These are phyloP conservation scores for Acronicta alni DNA, from an alignment of 2,888 invertebrate genomes.

Conservation along the genomic window DNA sequence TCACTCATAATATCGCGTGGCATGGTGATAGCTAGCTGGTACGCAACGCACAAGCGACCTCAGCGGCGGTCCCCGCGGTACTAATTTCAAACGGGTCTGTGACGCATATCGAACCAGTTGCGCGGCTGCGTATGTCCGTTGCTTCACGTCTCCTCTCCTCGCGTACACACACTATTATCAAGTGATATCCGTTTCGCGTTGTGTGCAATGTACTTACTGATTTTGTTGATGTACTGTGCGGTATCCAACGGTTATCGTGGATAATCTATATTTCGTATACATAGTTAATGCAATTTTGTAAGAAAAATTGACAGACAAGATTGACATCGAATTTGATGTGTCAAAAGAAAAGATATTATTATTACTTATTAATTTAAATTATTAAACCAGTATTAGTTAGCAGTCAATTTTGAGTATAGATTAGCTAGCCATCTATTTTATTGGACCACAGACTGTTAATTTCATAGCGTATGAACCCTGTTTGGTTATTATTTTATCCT, in stretches of 20 bases:
- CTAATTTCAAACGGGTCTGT: slow-evolving; percentile 51
- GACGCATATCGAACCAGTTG: slow-evolving; percentile 52
- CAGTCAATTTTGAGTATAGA: too few relatives aligned
- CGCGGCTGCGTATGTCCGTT: slow-evolving; percentile 23
- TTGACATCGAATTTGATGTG: background rate
- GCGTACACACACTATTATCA: slow-evolving; percentile 18
- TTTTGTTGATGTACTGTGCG: slow-evolving; percentile 1
- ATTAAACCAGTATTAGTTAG: too few relatives aligned
- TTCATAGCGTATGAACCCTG: too few relatives aligned
- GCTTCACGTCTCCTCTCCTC: slow-evolving; percentile 10
- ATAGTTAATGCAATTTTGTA: too few relatives aligned
- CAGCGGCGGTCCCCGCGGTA: slow-evolving; percentile 39
- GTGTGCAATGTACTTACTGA: slow-evolving; percentile 30
- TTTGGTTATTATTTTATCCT: too few relatives aligned
- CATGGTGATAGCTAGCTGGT: slow-evolving; percentile 37
- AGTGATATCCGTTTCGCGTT: slow-evolving; percentile 14
- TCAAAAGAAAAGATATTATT: too few relatives aligned
- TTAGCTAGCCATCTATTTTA: too few relatives aligned
- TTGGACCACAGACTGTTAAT: too few relatives aligned
- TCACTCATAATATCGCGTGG: slow-evolving; percentile 49
- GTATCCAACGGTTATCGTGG: background rate
- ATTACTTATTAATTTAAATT: too few relatives aligned
- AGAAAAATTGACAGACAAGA: too few relatives aligned
- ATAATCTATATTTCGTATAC: background rate
- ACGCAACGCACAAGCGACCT: slow-evolving; percentile 45